Percentiles rank a stretch among this genome's conserved stretches.
Conservation (phyloP, 2,888 invertebrate species). For the Nemoura dubitans region DNA sequence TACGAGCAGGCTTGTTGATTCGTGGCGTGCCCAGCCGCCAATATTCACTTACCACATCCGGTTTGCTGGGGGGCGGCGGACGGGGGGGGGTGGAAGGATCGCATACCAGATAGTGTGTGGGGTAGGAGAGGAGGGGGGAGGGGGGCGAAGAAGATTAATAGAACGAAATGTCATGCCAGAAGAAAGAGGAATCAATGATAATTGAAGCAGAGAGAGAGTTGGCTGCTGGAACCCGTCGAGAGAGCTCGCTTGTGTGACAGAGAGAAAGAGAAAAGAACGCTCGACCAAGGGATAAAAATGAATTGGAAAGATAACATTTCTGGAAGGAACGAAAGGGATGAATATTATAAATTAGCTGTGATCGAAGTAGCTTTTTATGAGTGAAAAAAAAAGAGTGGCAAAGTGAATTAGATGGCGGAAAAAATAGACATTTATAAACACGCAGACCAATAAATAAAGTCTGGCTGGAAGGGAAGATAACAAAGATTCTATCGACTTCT, state of each 20-base stretch:
- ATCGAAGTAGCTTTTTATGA: slow-evolving; percentile 35
- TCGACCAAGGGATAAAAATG: slow-evolving; percentile 20
- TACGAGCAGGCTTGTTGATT: slow-evolving; percentile 26
- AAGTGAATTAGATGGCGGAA: slow-evolving; percentile 37
- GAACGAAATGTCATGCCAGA: slow-evolving; percentile 34
- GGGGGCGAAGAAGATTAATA: slow-evolving; percentile 33
- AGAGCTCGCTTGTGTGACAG: neutral
- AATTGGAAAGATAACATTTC: slow-evolving; percentile 23
- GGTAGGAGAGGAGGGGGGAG: slow-evolving; percentile 14
- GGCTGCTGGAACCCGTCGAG: neutral
- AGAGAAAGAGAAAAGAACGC: slow-evolving; percentile 9
- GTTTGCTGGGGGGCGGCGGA: neutral
- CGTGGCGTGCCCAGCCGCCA: slow-evolving; percentile 35
- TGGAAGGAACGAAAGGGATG: slow-evolving; percentile 14
- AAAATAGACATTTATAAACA: slow-evolving; percentile 32
- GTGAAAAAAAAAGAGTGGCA: slow-evolving; percentile 24
- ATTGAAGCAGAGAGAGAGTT: slow-evolving; percentile 22
- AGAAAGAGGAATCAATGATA: slow-evolving; percentile 35
- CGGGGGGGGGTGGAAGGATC: neutral
- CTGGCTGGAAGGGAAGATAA: slow-evolving; percentile 17
- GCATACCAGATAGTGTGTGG: neutral
- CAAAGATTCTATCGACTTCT: neutral
- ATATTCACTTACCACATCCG: slow-evolving; percentile 48
- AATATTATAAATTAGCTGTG: slow-evolving; percentile 40
- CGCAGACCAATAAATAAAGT: slow-evolving; percentile 32